Base-by-base conservation (phyloP, 2,888 invertebrate genomes). In the Lithophane socia region DNA sequence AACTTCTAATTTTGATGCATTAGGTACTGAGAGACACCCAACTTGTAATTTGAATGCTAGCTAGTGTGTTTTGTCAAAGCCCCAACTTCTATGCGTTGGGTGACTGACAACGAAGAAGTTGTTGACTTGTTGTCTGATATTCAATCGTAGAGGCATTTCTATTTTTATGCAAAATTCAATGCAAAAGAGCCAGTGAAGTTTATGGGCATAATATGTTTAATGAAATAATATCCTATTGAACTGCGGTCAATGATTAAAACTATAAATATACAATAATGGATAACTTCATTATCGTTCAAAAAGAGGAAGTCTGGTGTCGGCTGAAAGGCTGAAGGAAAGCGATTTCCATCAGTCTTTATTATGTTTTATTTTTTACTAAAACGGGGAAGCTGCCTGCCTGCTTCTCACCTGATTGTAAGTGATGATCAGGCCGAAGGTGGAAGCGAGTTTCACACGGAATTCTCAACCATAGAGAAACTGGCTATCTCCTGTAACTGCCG, bases 221-320 rank as follows among this genome's bases (percentile, higher is more conserved):
- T 24, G 1, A 66, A 24, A 66, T 18, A 66, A 47, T 49, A 29
- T 69, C 9, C 18, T 52, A 65, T 75, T 82, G 54, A 60, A 79
- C 72, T 71, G 49, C 44, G 42, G 63, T 64, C 73, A 70, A 9
- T 29, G 49, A 56, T 82, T 66, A 24, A 44, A 58, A 29, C 54
- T 79, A 70, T 79, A 64, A 73, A 79, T 79, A 71, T 18, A 29
- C 29, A 29, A 58, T 65, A 58, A 49, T 21, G 13, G 44, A 52
- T 68, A 73, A 69, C 16, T 18, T 37, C 37, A 12, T 54, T 83
- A 80, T 80, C 73, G 21, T 60, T 44, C 42, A 37, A 73, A 61
- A 73, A 74, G 80, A 72, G 83, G 74, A 83, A 80, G 54, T 71
- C 71, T 29, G 37, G 54, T 58, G 56, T 44, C 16, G 49, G 12